Percentiles rank a stretch among this genome's conserved stretches.
Conservation (phyloP, 2,113 vertebrate species). For the Antechinus flavipes region DNA sequence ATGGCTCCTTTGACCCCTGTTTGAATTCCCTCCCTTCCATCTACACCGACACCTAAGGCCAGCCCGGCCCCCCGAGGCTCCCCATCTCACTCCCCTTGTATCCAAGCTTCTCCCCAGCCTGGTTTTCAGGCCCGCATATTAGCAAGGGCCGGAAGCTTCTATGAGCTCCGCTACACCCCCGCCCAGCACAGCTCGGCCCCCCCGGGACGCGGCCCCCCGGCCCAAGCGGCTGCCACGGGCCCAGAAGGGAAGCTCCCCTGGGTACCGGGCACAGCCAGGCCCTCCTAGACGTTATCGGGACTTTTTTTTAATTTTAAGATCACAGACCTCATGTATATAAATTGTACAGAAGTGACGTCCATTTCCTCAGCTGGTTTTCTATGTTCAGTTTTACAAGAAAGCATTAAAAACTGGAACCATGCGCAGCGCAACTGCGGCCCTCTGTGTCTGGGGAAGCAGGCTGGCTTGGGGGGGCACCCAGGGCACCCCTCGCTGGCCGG, state of each 20-base stretch:
- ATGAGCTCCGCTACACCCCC: constrained; percentile 79
- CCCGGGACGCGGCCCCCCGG: background rate
- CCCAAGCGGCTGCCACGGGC: accelerated
- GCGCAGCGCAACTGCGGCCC: constrained; percentile 60
- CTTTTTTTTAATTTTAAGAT: constrained; percentile 71
- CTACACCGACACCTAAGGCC: constrained; percentile 93
- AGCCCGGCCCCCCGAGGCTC: background rate
- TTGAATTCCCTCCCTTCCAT: constrained; percentile 95
- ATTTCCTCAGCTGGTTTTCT: constrained; percentile 86
- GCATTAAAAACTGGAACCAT: constrained; percentile 90
- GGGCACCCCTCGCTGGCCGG: background rate
- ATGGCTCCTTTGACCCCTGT: constrained; percentile 94
- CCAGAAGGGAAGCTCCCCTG: background rate
- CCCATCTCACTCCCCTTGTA: background rate
- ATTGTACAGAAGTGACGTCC: constrained; percentile 77
- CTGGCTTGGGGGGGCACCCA: no score
- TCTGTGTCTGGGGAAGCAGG: background rate
- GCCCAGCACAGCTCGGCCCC: background rate
- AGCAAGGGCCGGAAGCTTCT: constrained; percentile 75
- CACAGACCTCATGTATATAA: constrained; percentile 90
- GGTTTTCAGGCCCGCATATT: background rate
- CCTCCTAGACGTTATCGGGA: background rate
- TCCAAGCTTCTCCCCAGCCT: background rate
- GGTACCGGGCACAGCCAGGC: background rate
- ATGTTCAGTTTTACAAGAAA: constrained; percentile 89